Evolutionary conservation across 1,140 invertebrate species (phyloP).

Genomic region (Proales similis): DNA sequence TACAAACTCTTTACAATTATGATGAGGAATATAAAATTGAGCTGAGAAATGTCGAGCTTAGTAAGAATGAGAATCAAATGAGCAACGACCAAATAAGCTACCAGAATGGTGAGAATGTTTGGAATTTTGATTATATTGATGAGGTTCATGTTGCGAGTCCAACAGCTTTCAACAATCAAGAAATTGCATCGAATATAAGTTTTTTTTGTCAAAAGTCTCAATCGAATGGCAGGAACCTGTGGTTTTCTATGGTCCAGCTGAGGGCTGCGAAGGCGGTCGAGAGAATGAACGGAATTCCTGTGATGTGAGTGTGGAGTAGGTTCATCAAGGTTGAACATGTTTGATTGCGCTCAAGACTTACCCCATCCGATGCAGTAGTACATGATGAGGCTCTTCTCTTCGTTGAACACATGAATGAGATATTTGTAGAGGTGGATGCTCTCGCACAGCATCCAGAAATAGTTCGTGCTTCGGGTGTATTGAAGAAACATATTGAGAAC

Average conservation of each 20-base stretch:
- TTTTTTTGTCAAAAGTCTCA: too few relatives aligned
- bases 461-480: constrained; percentile 29
- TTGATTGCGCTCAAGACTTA: not conserved
- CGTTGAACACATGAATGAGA: constrained; percentile 31
- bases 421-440: constrained; percentile 15
- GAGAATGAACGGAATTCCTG: constrained; percentile 9
- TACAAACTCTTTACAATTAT: constrained; percentile 19
- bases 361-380: constrained; percentile 33
- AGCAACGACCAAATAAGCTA: not conserved
- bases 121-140: constrained; percentile 9
- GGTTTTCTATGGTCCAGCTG: constrained; percentile 1
- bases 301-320: not conserved
- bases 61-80: not conserved
- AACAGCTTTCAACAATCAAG: too few relatives aligned
- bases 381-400: not conserved
- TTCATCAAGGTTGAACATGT: not conserved
- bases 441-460: constrained; percentile 36
- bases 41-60: not conserved
- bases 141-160: constrained; percentile 4
- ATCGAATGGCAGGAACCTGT: too few relatives aligned
- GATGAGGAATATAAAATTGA: constrained; percentile 27
- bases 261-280: constrained; percentile 2
- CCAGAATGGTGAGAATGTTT: constrained; percentile 28
- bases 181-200: too few relatives aligned
- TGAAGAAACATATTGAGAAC: constrained; percentile 20